Base-by-base conservation (phyloP, 2,888 invertebrate species). In the Amiota minor region DNA sequence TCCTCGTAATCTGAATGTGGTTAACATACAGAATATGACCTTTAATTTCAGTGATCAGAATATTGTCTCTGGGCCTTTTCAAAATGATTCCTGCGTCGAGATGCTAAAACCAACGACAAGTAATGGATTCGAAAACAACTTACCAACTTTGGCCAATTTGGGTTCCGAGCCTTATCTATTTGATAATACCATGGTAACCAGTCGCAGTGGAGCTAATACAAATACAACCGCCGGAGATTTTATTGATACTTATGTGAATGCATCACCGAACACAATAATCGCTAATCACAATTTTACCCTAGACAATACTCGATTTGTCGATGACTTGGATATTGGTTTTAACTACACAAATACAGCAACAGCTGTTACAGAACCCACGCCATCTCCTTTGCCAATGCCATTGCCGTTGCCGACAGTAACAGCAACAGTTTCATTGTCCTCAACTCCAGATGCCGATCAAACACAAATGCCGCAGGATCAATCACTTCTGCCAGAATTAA, bases 241-340 rank as follows among this genome's bases (percentile, higher is more conserved):
- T 16, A 71, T 72, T 18, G 61, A 67, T 11, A 16, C 59, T 69
- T 76, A 55, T 65, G 70, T 45, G 64, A 76, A 14, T 68, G 6
- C 35, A 35, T 73, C 59, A 65, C 65, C 16, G 45, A 65, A 47
- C 16, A 62, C 16, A 35, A 45, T 9, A 35, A 50, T 56, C 45
- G 69, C 65, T 35, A 69, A 72, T 35, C n/a, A 72, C 69, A 73
- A 69, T 45, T 75, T 75, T 18, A 46, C 72, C 1, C n/a, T 78
- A 23, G 80, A 80, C 11, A 75, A 72, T 62, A 76, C 74, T 10
- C 77, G 81, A 14, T 85, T 83, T 47, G 35, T 82, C 11, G 64
- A 56, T 68, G 79, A 81, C 9, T 72, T 85, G n/a, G 84, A 84
- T 72, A 81, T 81, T 0, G 82, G 80, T 23, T 82, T 84, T 49